Evolutionary conservation across 64 coral and sea anemone species (phyloP).

Genomic region (Stylophora pistillata): DNA sequence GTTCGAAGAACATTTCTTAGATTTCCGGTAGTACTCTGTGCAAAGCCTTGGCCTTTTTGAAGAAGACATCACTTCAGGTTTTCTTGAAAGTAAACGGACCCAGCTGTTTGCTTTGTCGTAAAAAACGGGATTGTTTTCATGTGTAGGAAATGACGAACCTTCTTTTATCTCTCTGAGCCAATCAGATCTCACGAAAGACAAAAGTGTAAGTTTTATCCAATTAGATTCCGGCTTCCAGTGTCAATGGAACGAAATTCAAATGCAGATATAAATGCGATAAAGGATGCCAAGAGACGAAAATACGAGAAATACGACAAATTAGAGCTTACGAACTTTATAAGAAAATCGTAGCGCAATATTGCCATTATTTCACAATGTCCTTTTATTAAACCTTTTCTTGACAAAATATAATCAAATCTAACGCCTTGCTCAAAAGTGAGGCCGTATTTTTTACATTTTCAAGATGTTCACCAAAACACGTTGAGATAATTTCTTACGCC

Average conservation of each 20-base stretch:
- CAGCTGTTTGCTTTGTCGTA: constrained; percentile 72
- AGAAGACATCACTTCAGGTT: constrained; percentile 46
- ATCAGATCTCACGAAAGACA: constrained; percentile 46
- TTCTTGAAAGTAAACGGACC: neutral
- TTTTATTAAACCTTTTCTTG: too few relatives aligned
- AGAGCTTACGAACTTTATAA: neutral
- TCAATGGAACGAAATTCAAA: constrained; percentile 55
- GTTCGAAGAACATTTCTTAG: constrained; percentile 36
- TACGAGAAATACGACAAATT: neutral
- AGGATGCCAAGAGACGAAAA: neutral
- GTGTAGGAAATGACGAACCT: constrained; percentile 56
- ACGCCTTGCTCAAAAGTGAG: too few relatives aligned
- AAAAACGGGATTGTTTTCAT: constrained; percentile 58
- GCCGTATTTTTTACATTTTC: too few relatives aligned
- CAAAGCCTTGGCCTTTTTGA: constrained; percentile 62
- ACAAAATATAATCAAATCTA: too few relatives aligned
- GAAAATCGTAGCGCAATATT: too few relatives aligned
- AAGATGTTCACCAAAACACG: too few relatives aligned
- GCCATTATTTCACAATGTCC: too few relatives aligned
- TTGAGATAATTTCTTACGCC: too few relatives aligned
- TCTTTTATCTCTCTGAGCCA: constrained; percentile 50
- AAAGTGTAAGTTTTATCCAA: neutral
- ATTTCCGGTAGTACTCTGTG: constrained; percentile 62
- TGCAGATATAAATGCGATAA: neutral
- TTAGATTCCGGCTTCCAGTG: neutral